These are phyloP conservation scores for Mactra quadrangularis DNA, from an alignment of 1,140 invertebrate genomes.

Conservation along the genomic window DNA sequence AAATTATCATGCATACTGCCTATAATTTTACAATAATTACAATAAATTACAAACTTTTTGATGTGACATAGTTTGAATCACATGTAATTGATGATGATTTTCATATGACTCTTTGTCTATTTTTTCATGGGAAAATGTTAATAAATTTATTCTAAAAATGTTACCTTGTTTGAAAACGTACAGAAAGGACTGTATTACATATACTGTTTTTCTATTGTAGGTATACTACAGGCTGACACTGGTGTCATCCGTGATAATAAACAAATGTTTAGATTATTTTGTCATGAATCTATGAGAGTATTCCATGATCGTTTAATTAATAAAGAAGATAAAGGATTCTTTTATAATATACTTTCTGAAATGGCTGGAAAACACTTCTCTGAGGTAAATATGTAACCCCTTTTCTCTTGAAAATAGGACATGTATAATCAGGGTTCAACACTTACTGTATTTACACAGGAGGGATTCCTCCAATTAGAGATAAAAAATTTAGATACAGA, in stretches of 20 bases:
- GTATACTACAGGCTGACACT: conserved; percentile 82
- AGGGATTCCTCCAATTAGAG: too few species aligned
- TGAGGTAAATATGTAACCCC: too few species aligned
- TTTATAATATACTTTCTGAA: conserved; percentile 82
- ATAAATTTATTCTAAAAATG: not conserved
- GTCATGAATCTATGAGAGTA: conserved; percentile 83
- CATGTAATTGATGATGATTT: not conserved
- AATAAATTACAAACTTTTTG: too few species aligned
- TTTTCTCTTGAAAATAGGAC: too few species aligned
- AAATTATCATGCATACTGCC: too few species aligned
- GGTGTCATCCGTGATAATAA: conserved; percentile 80
- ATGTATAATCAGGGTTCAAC: too few species aligned
- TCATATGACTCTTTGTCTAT: not conserved
- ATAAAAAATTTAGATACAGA: too few species aligned
- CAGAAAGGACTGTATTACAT: too few species aligned
- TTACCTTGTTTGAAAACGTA: too few species aligned
- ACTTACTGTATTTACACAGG: too few species aligned
- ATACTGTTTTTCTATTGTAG: conserved; percentile 67
- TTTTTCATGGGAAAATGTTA: not conserved
- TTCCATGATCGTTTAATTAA: conserved; percentile 84
- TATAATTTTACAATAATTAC: too few species aligned
- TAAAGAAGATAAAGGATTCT: conserved; percentile 83
- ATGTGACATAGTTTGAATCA: too few species aligned
- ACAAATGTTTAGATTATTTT: conserved; percentile 83
- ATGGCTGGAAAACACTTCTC: conserved; percentile 83